These are phyloP conservation scores for Cephus sareptanus DNA, from an alignment of 2,888 invertebrate genomes.

Conservation along the genomic window DNA sequence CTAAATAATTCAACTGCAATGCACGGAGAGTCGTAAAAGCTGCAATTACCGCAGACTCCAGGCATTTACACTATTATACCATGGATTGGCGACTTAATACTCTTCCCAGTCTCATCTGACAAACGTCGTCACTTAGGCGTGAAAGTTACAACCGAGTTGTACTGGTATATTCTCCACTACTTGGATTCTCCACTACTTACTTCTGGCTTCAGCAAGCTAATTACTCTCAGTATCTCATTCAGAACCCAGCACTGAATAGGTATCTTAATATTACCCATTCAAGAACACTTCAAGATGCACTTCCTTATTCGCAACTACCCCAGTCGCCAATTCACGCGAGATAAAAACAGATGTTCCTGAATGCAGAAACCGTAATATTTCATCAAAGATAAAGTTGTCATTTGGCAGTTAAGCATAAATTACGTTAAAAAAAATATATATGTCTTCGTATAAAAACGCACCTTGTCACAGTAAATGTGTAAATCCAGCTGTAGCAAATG, in stretches of 20 bases:
- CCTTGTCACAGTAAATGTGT: background rate
- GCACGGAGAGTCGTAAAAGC: background rate
- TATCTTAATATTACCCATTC: conserved; percentile 14
- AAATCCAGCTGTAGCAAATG: conserved; percentile 6
- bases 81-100: background rate
- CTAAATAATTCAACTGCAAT: background rate
- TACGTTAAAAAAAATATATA: background rate
- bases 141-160: background rate
- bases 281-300: conserved; percentile 1
- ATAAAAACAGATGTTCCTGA: background rate
- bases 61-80: background rate
- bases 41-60: background rate
- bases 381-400: background rate
- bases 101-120: background rate
- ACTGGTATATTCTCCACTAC: background rate
- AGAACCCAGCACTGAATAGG: conserved; percentile 3
- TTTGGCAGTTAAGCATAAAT: background rate
- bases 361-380: background rate
- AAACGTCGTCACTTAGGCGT: background rate
- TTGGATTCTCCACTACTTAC: background rate
- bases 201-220: conserved; percentile 13
- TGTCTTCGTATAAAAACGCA: background rate
- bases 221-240: conserved; percentile 15
- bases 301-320: background rate
- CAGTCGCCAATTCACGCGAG: background rate